Conservation (phyloP, 2,888 invertebrate genomes). For the Tachystola acroxantha region DNA sequence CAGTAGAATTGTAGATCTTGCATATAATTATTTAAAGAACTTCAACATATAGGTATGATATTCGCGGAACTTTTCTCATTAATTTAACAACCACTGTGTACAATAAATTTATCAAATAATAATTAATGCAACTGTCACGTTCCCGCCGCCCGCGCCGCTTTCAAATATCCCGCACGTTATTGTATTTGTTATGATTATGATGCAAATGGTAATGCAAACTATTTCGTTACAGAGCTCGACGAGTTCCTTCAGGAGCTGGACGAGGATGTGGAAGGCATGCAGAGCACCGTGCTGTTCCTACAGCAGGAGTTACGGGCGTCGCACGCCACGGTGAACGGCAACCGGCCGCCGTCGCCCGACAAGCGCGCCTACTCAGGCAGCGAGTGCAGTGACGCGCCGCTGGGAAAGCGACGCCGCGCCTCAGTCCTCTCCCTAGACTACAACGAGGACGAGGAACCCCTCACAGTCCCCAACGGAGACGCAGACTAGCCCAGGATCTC, state of each 20-base stretch:
- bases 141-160: too few relatives aligned
- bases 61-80: too few relatives aligned
- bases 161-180: too few relatives aligned
- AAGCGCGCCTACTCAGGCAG: constrained; percentile 65
- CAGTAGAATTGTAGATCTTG: too few relatives aligned
- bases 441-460: constrained; percentile 86
- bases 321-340: constrained; percentile 64
- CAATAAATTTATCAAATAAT: too few relatives aligned
- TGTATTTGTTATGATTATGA: too few relatives aligned
- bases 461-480: constrained; percentile 84
- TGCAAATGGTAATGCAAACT: constrained; percentile 5
- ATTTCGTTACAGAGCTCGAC: constrained; percentile 86
- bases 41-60: too few relatives aligned
- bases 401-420: constrained; percentile 83
- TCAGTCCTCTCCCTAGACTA: constrained; percentile 86
- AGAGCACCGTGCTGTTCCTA: constrained; percentile 95
- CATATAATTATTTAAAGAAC: too few relatives aligned
- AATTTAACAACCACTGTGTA: too few relatives aligned
- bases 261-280: constrained; percentile 99
- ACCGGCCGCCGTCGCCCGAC: constrained; percentile 44
- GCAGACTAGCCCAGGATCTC: constrained; percentile 63
- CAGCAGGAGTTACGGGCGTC: constrained; percentile 95
- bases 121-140: too few relatives aligned
- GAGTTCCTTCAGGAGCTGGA: constrained; percentile 97
- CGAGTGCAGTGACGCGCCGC: constrained; percentile 63